phyloP scores from a whole-genome alignment of 2,113 vertebrate species.

The Marmota monax region DNA sequence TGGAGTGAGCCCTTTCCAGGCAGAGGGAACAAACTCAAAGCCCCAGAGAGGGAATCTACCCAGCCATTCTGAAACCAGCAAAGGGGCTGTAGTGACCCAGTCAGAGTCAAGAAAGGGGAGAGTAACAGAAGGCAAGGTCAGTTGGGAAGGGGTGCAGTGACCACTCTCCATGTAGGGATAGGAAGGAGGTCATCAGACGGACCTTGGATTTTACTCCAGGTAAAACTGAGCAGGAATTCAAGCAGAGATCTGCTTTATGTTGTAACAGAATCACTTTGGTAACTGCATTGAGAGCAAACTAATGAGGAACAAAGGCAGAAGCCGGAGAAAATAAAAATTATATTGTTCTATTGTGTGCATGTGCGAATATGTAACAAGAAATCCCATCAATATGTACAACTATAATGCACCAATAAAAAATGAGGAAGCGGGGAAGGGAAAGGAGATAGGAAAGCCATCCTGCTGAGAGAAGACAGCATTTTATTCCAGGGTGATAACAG shows the following conservation, averaged over 20 bases:
- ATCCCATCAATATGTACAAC: no score
- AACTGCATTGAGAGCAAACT: background rate
- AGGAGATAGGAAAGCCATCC: background rate
- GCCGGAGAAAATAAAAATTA: background rate
- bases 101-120: background rate
- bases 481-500: background rate
- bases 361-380: no score
- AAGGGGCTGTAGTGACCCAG: background rate
- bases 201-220: background rate
- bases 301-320: background rate
- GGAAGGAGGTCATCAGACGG: background rate
- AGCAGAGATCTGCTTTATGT: background rate
- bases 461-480: background rate
- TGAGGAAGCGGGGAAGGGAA: background rate
- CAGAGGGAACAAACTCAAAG: background rate
- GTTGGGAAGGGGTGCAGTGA: background rate
- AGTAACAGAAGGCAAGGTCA: background rate
- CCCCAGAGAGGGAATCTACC: fast-evolving
- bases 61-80: background rate
- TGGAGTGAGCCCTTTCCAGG: background rate
- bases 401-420: no score
- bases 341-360: no score
- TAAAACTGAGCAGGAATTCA: background rate
- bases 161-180: background rate
- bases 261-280: background rate